Percentiles rank a stretch among this genome's conserved stretches.
Conservation (phyloP, 1,140 invertebrate genomes). For the Pseudomyrmex cubaensis region DNA sequence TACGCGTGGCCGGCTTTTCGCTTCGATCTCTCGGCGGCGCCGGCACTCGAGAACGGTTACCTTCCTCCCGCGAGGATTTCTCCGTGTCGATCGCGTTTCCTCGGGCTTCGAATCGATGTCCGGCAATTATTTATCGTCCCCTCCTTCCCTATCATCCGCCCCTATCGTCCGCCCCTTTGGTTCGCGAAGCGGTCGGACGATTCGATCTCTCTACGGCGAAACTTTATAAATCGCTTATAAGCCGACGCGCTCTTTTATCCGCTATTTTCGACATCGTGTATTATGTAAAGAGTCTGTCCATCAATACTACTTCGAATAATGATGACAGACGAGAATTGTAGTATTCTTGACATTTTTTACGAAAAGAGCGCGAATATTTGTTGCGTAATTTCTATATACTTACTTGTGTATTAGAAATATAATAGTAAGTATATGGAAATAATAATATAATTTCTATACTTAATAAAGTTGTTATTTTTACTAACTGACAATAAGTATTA, state of each 20-base stretch:
- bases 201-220: slow-evolving; percentile 19
- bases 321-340: not conserved
- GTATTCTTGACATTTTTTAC: not conserved
- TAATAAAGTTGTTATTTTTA: too few species aligned
- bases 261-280: slow-evolving; percentile 1
- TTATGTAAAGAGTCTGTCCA: not conserved
- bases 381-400: too few species aligned
- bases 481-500: too few species aligned
- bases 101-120: slow-evolving; percentile 52
- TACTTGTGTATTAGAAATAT: too few species aligned
- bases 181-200: slow-evolving; percentile 32
- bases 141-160: slow-evolving; percentile 31
- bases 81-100: slow-evolving; percentile 59
- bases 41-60: slow-evolving; percentile 8
- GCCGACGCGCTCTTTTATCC: not conserved
- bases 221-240: slow-evolving; percentile 58
- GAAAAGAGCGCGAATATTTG: not conserved
- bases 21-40: slow-evolving; percentile 13
- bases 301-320: not conserved
- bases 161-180: slow-evolving; percentile 36
- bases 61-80: slow-evolving; percentile 43
- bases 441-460: too few species aligned
- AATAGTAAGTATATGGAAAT: too few species aligned
- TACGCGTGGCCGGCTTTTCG: slow-evolving; percentile 29
- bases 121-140: slow-evolving; percentile 57